These are phyloP conservation scores for Thera britannica DNA, from an alignment of 2,888 invertebrate genomes.

Conservation along the genomic window DNA sequence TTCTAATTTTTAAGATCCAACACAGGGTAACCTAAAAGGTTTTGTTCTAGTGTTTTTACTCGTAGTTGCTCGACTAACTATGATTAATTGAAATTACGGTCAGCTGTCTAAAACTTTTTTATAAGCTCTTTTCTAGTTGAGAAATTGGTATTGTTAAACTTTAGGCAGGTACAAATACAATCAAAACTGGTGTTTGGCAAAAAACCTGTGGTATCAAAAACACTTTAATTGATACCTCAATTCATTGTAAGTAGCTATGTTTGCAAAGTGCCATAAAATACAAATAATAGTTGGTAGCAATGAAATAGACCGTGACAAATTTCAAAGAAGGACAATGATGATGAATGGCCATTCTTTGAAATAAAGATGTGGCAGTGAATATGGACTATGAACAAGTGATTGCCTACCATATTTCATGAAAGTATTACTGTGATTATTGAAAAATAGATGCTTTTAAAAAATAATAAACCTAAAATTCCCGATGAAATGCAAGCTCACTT, in stretches of 20 bases:
- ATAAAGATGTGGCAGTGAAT: slow-evolving; percentile 67
- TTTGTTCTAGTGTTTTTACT: no score
- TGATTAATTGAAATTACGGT: no score
- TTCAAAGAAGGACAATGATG: slow-evolving; percentile 69
- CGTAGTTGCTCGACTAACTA: no score
- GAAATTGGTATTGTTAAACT: no score
- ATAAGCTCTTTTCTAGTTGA: no score
- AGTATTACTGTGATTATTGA: background rate
- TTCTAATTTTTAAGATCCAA: no score
- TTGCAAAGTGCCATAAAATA: slow-evolving; percentile 36
- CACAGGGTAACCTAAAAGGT: no score
- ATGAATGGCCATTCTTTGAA: slow-evolving; percentile 64
- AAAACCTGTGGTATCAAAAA: background rate
- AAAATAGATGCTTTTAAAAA: no score
- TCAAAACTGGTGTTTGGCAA: background rate
- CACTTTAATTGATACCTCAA: background rate
- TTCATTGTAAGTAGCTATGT: background rate
- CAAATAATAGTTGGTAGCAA: slow-evolving; percentile 51
- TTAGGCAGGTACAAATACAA: no score
- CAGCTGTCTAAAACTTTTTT: no score
- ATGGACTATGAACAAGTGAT: slow-evolving; percentile 20
- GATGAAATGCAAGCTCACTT: no score
- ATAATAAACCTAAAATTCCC: no score
- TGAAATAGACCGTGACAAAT: slow-evolving; percentile 59
- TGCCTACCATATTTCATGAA: background rate